Percentiles rank a stretch among this genome's conserved stretches.
Evolutionary conservation across 2,797 vertebrate species (phyloP).

Genomic region (Cuculus canorus): DNA sequence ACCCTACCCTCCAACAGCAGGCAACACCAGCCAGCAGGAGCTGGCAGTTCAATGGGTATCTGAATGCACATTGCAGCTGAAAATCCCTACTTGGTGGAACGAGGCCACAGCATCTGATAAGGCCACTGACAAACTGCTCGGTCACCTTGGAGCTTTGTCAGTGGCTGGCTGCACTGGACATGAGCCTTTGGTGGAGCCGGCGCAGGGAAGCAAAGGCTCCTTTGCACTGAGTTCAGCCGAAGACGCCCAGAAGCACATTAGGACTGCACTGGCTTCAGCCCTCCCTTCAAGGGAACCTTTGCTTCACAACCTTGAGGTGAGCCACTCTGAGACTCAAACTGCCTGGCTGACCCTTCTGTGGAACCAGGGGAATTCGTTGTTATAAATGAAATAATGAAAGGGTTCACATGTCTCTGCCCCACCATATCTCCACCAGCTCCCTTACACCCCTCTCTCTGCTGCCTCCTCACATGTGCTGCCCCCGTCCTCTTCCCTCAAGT

Average conservation of each 20-base stretch:
- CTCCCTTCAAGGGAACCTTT: background rate
- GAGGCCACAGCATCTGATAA: background rate
- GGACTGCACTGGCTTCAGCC: background rate
- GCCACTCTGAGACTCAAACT: fast-evolving
- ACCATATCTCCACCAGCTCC: background rate
- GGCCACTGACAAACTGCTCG: background rate
- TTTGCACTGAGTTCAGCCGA: background rate
- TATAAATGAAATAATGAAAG: background rate
- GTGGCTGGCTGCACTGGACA: background rate
- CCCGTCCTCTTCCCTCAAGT: background rate
- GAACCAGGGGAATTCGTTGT: background rate
- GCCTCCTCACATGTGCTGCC: background rate
- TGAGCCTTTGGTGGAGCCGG: background rate
- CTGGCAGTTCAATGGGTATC: background rate
- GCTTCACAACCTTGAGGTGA: background rate
- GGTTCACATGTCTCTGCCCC: background rate
- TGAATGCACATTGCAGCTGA: background rate
- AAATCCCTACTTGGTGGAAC: background rate
- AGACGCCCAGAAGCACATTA: background rate
- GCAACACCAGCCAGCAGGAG: background rate
- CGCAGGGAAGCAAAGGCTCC: background rate
- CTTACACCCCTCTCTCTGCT: background rate
- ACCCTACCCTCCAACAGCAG: background rate
- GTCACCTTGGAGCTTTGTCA: constrained; percentile 20
- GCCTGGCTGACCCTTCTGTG: background rate